Base-by-base conservation (phyloP, 2,888 invertebrate genomes). In the Margaritifera margaritifera region DNA sequence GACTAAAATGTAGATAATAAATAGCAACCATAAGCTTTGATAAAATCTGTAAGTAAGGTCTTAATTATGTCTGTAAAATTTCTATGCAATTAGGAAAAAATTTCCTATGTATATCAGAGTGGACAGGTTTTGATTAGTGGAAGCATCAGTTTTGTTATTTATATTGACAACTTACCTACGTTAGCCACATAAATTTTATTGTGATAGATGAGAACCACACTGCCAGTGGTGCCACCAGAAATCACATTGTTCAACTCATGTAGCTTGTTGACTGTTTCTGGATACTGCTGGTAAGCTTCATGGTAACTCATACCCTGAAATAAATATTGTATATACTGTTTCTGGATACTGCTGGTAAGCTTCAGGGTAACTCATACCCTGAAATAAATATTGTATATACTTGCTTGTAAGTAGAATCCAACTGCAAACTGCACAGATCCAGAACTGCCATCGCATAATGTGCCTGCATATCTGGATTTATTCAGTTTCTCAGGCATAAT, bases 151-250 rank as follows among this genome's bases (percentile, higher is more conserved):
- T 42, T 42, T 42, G 42, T 42, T 42, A 15, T 64, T 42, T 31
- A n/a, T 4, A 58, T 18, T 31, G 51, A 27, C 31, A 50, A 82
- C 90, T 78, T 79, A 90, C 96, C 96, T 8, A 96, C 94, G 90
- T 97, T 97, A 0, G 96, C 95, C 0, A 97, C 94, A 86, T 94
- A 97, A 20, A 97, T 89, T 87, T 94, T 94, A 74, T 94, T 93
- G 69, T 93, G 93, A 77, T 94, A 93, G 8, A 96, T 93, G 0
- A 97, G 89, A 0, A 95, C 95, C 6, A 97, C 93, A 0, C 95
- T 94, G 0, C 95, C 95, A 0, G 96, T 94, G 0, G 95, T 94
- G 0, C 96, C 96, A 1, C 95, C 94, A 0, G 94, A 94, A 0
- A 97, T 91, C 83, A 95, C 94, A 66, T 92, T 92, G 84, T 95